A percentile compares a stretch with the other conserved stretches of the same genome.
Evolutionary conservation across 2,888 invertebrate species (phyloP).

Genomic region (Cryptus armator): DNA sequence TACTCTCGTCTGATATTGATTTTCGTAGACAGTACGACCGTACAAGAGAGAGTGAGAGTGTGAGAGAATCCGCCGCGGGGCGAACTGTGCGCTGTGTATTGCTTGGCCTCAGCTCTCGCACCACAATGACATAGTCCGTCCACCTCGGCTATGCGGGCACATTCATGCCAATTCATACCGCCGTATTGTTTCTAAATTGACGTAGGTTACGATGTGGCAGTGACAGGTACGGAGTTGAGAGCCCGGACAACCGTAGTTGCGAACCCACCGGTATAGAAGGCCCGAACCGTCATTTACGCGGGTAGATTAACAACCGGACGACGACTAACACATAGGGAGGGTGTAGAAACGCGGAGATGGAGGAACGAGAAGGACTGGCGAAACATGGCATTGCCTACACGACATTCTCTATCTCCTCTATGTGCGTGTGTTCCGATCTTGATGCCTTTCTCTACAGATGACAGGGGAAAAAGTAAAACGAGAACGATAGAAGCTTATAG

Average conservation of each 20-base stretch:
- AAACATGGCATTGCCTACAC: slow-evolving; percentile 36
- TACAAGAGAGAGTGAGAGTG: slow-evolving; percentile 44
- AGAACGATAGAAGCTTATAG: slow-evolving; percentile 54
- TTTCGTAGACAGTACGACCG: slow-evolving; percentile 55
- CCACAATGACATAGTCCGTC: slow-evolving; percentile 36
- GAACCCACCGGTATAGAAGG: slow-evolving; percentile 20
- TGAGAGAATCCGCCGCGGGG: slow-evolving; percentile 20
- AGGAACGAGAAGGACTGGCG: slow-evolving; percentile 20
- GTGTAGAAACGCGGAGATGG: slow-evolving; percentile 6
- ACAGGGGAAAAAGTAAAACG: slow-evolving; percentile 45
- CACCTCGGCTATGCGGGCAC: slow-evolving; percentile 65
- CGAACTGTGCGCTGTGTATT: slow-evolving; percentile 15
- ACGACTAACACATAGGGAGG: slow-evolving; percentile 22
- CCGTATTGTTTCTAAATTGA: slow-evolving; percentile 71
- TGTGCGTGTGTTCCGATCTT: slow-evolving; percentile 4
- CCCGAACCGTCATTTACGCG: slow-evolving; percentile 54
- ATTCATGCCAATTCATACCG: slow-evolving; percentile 67
- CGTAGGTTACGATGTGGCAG: slow-evolving; percentile 69
- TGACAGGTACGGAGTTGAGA: slow-evolving; percentile 62
- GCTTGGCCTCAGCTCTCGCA: slow-evolving; percentile 24
- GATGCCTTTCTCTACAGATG: slow-evolving; percentile 15
- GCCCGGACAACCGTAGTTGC: slow-evolving; percentile 21
- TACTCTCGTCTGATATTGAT: slow-evolving; percentile 61
- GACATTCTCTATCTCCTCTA: slow-evolving; percentile 15
- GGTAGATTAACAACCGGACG: slow-evolving; percentile 60